Conservation (phyloP, 2,888 invertebrate species). For the Dexiosoma caninum region DNA sequence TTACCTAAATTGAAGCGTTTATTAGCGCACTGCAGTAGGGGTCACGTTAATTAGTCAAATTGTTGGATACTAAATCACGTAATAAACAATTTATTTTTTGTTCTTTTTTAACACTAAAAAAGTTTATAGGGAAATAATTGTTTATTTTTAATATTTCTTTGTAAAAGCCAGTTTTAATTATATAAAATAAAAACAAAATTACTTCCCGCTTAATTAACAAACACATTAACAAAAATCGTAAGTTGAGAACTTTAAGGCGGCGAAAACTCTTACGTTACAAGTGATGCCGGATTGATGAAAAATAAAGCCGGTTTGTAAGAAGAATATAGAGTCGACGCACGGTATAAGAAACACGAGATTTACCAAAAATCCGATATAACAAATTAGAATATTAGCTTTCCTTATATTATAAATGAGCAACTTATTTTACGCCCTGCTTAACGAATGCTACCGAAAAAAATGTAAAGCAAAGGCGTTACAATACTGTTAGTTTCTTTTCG, state of each 20-base stretch:
- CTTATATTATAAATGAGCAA: too few relatives aligned
- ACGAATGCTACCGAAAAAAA: too few relatives aligned
- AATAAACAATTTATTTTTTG: conserved; percentile 47
- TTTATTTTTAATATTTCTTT: conserved; percentile 14
- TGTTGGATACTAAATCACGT: conserved; percentile 45
- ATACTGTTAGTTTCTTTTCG: too few relatives aligned
- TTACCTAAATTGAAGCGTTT: conserved; percentile 44
- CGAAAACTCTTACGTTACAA: background rate
- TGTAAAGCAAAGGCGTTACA: too few relatives aligned
- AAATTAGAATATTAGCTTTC: too few relatives aligned
- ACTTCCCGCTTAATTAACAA: conserved; percentile 24
- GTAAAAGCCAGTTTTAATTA: conserved; percentile 20
- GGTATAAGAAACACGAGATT: too few relatives aligned
- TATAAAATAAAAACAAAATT: background rate
- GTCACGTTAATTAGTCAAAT: conserved; percentile 54
- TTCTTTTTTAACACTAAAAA: conserved; percentile 11
- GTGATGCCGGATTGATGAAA: background rate
- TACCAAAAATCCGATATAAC: too few relatives aligned
- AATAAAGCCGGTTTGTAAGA: too few relatives aligned
- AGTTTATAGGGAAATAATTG: conserved; percentile 22
- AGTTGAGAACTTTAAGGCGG: background rate
- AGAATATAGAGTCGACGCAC: too few relatives aligned
- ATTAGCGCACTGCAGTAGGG: conserved; percentile 27
- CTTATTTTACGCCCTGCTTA: too few relatives aligned
- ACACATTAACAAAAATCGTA: background rate